Conservation (phyloP, 92 coral and sea anemone genomes). For the Umimayanthus kanabou region DNA sequence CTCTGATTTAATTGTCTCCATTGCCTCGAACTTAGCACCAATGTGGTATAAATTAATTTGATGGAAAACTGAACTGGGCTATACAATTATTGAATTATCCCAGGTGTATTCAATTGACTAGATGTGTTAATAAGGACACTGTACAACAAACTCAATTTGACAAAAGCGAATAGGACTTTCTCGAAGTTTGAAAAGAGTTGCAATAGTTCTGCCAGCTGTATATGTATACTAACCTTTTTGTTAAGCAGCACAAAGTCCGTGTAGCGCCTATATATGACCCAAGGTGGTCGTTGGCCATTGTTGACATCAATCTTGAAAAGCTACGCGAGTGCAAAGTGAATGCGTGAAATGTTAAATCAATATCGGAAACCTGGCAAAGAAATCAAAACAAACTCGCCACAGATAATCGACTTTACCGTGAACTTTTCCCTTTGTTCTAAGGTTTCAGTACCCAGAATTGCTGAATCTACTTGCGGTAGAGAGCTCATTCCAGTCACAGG, state of each 20-base stretch:
- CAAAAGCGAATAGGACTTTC: too few relatives aligned
- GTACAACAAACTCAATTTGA: too few relatives aligned
- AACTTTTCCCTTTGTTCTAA: constrained; percentile 82
- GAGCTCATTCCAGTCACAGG: constrained; percentile 50
- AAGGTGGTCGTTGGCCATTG: constrained; percentile 61
- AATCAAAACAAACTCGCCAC: background rate
- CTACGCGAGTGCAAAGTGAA: constrained; percentile 40
- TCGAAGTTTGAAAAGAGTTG: too few relatives aligned
- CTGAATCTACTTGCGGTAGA: constrained; percentile 71
- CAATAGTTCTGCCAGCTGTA: background rate
- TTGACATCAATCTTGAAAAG: constrained; percentile 89
- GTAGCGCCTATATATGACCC: constrained; percentile 95
- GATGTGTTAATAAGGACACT: too few relatives aligned
- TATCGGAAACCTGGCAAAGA: background rate
- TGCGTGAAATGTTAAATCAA: background rate
- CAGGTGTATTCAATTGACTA: too few relatives aligned
- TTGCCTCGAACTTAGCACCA: too few relatives aligned
- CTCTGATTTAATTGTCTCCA: too few relatives aligned
- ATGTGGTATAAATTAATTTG: too few relatives aligned
- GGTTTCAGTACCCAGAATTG: constrained; percentile 72
- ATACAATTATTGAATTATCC: too few relatives aligned
- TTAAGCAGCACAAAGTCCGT: constrained; percentile 89
- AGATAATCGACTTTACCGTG: constrained; percentile 58
- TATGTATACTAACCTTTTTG: constrained; percentile 70
- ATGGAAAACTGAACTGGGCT: too few relatives aligned